A percentile compares a stretch with the other conserved stretches of the same genome.
phyloP scores from a whole-genome alignment of 2,113 vertebrate species.

The Cyprinodon brontotheroides region DNA sequence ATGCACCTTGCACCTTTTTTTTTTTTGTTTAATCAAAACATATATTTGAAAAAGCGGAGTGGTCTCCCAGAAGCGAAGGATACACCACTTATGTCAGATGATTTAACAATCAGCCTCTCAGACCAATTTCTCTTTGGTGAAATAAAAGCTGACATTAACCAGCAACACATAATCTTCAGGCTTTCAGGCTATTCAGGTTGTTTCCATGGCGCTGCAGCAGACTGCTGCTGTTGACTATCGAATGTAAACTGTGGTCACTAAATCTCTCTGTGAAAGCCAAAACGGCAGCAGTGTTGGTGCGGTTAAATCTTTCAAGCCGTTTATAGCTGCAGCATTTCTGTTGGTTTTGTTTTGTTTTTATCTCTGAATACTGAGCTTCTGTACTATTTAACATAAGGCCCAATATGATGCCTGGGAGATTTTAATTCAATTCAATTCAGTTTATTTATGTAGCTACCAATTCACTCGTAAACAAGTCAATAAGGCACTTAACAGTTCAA shows the following conservation, averaged over 20 bases:
- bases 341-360: conserved; percentile 1
- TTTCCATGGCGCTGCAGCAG: conserved; percentile 15
- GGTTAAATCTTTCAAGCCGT: background rate
- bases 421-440: background rate
- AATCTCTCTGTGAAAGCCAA: background rate
- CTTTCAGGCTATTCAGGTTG: conserved; percentile 17
- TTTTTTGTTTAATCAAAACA: conserved; percentile 13
- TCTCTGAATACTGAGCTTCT: conserved; percentile 6
- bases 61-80: conserved; percentile 24
- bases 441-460: no score
- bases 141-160: conserved; percentile 38
- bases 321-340: conserved; percentile 5
- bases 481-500: no score
- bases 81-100: conserved; percentile 39
- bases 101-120: conserved; percentile 34
- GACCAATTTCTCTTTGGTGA: conserved; percentile 35
- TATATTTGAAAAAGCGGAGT: conserved; percentile 40
- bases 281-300: background rate
- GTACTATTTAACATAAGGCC: background rate
- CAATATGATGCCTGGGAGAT: background rate
- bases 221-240: background rate
- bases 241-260: conserved; percentile 4
- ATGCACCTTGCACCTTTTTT: background rate
- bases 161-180: conserved; percentile 24
- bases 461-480: no score